phyloP scores from a whole-genome alignment of 2,113 vertebrate species.

The Nematolebias whitei region DNA sequence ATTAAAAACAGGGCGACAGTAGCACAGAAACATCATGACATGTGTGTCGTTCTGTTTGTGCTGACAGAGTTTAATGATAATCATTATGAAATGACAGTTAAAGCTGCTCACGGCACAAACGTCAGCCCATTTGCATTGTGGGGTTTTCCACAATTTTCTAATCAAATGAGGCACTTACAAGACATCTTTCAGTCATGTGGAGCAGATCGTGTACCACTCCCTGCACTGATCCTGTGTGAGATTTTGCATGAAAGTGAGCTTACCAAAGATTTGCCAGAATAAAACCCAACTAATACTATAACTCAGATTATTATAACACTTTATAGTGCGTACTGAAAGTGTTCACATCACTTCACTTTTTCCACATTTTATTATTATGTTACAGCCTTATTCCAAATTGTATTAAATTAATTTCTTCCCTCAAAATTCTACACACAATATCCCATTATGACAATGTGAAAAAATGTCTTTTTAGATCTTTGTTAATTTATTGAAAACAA shows the following conservation, averaged over 20 bases:
- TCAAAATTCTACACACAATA: no score
- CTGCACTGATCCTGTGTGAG: conserved; percentile 1
- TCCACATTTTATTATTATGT: no score
- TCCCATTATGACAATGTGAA: no score
- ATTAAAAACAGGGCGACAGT: background rate
- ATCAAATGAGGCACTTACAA: conserved; percentile 19
- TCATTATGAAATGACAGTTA: background rate
- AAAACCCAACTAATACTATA: conserved; percentile 11
- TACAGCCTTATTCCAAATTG: no score
- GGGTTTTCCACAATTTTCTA: conserved; percentile 18
- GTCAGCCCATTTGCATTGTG: conserved; percentile 1
- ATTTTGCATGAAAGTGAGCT: conserved; percentile 8
- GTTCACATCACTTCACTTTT: no score
- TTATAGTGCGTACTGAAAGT: no score
- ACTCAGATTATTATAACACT: no score
- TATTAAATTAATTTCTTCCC: no score
- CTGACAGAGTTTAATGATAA: background rate
- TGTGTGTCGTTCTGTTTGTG: background rate
- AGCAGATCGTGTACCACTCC: conserved; percentile 1
- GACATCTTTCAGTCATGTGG: conserved; percentile 1
- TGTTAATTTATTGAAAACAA: no score
- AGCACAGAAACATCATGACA: background rate
- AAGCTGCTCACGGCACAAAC: background rate
- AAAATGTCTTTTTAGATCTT: no score
- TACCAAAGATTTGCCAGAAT: background rate